Conservation (phyloP, 2,113 vertebrate genomes). For the Pyrgilauda ruficollis region DNA sequence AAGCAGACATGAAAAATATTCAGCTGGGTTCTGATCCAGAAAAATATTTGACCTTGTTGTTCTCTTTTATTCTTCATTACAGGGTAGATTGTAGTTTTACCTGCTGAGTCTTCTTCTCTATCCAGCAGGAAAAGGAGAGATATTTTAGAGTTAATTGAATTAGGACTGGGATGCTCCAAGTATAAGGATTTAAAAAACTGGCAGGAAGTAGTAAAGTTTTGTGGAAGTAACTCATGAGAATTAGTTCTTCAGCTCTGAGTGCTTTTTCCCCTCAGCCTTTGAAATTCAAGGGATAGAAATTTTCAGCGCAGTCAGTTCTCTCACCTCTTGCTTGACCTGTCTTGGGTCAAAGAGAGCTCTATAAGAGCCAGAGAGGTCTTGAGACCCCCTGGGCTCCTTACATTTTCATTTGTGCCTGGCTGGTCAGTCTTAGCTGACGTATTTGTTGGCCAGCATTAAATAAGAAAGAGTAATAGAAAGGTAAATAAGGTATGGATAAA, state of each 20-base stretch:
- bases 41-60: not conserved
- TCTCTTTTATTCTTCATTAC: not conserved
- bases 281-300: slow-evolving; percentile 28
- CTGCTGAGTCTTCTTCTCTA: not conserved
- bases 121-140: not conserved
- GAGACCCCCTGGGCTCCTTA: not conserved
- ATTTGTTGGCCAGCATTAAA: not conserved
- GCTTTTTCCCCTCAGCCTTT: not conserved
- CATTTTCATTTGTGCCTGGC: slow-evolving; percentile 28
- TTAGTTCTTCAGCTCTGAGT: not conserved
- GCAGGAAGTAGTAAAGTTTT: not conserved
- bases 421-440: not conserved
- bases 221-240: not conserved
- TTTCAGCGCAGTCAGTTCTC: not conserved
- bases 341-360: not conserved
- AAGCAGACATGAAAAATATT: not conserved
- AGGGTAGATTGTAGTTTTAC: not conserved
- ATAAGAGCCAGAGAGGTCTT: not conserved
- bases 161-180: not conserved
- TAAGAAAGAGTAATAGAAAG: not conserved
- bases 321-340: slow-evolving; percentile 40
- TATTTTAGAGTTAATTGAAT: not conserved
- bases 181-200: not conserved
- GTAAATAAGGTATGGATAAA: not conserved
- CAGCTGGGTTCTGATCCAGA: not conserved